Conservation (phyloP, 2,113 vertebrate genomes). For the Platysternon megacephalum region DNA sequence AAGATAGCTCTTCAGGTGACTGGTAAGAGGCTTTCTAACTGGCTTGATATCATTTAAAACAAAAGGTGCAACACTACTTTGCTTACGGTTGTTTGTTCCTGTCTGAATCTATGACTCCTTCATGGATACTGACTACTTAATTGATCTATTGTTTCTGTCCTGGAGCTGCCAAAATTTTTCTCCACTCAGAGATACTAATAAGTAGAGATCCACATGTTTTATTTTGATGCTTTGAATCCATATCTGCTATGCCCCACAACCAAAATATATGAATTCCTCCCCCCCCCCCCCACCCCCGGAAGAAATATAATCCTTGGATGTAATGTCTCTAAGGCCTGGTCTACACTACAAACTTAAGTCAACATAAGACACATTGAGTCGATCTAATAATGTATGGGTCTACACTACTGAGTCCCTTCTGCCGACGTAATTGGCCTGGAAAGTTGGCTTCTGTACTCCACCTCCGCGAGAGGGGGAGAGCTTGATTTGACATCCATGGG, state of each 20-base stretch:
- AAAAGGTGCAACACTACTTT: background rate
- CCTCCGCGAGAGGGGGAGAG: too few relatives aligned
- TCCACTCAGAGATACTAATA: background rate
- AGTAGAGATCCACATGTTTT: background rate
- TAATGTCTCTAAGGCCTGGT: background rate
- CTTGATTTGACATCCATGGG: too few relatives aligned
- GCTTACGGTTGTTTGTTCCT: background rate
- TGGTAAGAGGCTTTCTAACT: background rate
- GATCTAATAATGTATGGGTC: too few relatives aligned
- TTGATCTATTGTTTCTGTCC: background rate
- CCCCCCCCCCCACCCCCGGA: rapidly evolving
- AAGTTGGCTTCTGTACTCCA: too few relatives aligned
- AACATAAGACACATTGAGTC: too few relatives aligned
- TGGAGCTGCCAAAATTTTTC: background rate
- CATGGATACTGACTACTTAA: background rate
- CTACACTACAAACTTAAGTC: too few relatives aligned
- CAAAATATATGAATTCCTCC: background rate
- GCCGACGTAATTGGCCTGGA: too few relatives aligned
- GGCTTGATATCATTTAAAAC: background rate
- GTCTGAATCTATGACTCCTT: background rate
- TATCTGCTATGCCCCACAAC: background rate
- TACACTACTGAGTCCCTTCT: too few relatives aligned
- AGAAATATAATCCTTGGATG: background rate
- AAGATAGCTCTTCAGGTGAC: background rate
- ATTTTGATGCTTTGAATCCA: background rate